Conservation (phyloP, 2,113 vertebrate species). For the Egretta garzetta region DNA sequence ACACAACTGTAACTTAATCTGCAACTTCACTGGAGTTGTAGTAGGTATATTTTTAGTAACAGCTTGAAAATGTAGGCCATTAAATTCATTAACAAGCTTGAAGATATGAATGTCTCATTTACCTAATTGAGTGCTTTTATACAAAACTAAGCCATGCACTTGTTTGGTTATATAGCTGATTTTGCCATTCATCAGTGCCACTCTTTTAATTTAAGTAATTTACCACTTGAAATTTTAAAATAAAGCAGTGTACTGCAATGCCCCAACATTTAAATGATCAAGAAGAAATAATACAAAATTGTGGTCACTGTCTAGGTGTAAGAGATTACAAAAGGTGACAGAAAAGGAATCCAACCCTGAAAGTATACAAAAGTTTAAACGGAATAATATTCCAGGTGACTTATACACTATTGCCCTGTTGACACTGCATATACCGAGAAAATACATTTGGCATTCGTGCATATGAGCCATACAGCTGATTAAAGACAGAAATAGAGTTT, state of each 20-base stretch:
- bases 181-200: constrained; percentile 18
- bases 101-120: constrained; percentile 30
- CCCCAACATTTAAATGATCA: background rate
- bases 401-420: background rate
- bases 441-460: background rate
- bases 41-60: background rate
- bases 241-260: background rate
- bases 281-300: background rate
- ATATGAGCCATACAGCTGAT: accelerated
- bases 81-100: constrained; percentile 29
- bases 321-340: background rate
- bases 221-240: constrained; percentile 5
- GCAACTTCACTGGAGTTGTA: background rate
- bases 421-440: background rate
- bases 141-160: background rate
- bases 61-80: background rate
- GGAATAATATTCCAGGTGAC: background rate
- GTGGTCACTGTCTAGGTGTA: background rate
- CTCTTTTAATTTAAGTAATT: background rate
- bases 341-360: background rate
- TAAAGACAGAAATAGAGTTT: background rate
- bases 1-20: background rate
- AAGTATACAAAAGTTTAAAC: background rate
- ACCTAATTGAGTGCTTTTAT: background rate
- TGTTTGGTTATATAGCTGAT: background rate